phyloP scores from a whole-genome alignment of 2,113 vertebrate species.

The Gymnorhina tibicen region DNA sequence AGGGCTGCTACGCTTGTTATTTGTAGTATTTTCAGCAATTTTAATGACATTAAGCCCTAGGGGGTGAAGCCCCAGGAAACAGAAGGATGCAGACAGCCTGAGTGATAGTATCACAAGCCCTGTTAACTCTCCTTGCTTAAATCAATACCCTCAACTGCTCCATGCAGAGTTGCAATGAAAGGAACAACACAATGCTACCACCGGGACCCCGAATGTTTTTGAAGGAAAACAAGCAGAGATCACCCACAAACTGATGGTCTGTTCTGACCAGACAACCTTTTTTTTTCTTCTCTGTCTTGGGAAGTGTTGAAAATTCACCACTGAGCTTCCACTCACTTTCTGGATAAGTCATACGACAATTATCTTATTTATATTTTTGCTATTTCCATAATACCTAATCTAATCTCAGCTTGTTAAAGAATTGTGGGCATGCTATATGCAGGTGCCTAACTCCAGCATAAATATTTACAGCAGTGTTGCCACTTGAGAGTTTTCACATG shows the following conservation, averaged over 20 bases:
- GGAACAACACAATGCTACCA: background rate
- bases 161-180: constrained; percentile 30
- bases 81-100: background rate
- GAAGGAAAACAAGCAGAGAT: background rate
- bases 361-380: background rate
- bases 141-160: background rate
- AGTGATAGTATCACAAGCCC: background rate
- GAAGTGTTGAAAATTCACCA: background rate
- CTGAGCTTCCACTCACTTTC: background rate
- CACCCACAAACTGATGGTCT: background rate
- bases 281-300: background rate
- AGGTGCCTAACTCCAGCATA: background rate
- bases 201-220: background rate
- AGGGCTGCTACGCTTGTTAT: constrained; percentile 1
- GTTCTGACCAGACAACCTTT: background rate
- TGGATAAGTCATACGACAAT: background rate
- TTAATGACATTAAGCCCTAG: constrained; percentile 31
- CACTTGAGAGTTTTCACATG: constrained; percentile 10
- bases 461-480: constrained; percentile 29
- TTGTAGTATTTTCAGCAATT: constrained; percentile 27
- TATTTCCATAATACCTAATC: background rate
- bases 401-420: background rate
- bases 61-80: constrained; percentile 2
- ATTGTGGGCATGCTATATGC: background rate
- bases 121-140: background rate